Base-by-base conservation (phyloP, 2,888 invertebrate genomes). In the Pollenia angustigena region DNA sequence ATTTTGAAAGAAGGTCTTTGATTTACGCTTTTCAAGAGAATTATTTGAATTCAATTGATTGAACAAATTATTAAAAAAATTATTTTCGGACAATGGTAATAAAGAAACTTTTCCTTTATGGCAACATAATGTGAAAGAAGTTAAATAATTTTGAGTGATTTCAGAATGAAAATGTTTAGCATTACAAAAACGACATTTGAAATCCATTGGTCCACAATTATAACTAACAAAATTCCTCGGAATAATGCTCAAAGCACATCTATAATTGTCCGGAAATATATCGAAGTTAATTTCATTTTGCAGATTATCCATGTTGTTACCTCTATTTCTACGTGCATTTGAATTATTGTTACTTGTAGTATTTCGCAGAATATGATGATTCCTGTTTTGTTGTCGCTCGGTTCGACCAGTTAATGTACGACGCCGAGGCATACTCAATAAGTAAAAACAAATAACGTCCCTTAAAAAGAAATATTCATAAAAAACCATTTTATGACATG, bases 321-420 rank as follows among this genome's bases (percentile, higher is more conserved):
- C 23, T 23, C 23, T 23, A 23, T 23, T 23, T 23, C 52, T 16
- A 52, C 52, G n/a, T 52, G 23, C 23, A 23, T 23, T 23, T 23
- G 23, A 23, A 23, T 23, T 52, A 52, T 52, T 52, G 52, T 52
- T 52, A 16, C n/a, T 52, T 52, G 23, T 23, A 23, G 2, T 23
- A 23, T 16, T 52, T 52, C n/a, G 52, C n/a, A 52, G 11, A 52
- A 52, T n/a, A 52, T 52, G 9, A 52, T n/a, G 16, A 16, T n/a
- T 52, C 16, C 52, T 52, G 52, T 52, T 52, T n/a, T 52, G 52
- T 52, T 16, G n/a, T 52, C 52, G n/a, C 52, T 52, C 52, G 52
- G 16, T 16, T 52, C 52, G n/a, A 52, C 52, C 52, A 16, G 52
- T 52, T 52, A n/a, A 6, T 52, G 16, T 8, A 16, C 16, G 52